Base-by-base conservation (phyloP, 2,113 vertebrate species). In the Mohoua ochrocephala region DNA sequence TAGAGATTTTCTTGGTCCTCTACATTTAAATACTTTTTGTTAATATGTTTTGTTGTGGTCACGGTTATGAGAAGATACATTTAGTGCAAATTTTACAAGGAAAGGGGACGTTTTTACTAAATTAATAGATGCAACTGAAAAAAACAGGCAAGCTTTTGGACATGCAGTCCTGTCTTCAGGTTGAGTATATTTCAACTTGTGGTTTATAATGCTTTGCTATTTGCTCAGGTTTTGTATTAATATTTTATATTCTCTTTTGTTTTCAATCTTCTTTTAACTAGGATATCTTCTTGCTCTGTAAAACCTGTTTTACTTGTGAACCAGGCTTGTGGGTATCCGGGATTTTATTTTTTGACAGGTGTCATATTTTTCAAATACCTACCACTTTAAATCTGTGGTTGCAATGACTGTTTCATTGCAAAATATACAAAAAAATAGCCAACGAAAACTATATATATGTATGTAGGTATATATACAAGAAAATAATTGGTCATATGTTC, bases 211-310 rank as follows among this genome's bases (percentile, higher is more conserved):
- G n/a, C 11, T 77, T 85, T 60, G 21, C 28, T 88, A 53, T 92
- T 80, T 93, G 76, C 30, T 88, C 33, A 67, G 7, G 3, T 54
- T 88, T 90, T 52, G 13, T 42, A 67, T 86, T 74, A 93, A 73
- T 73, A 61, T 92, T 96, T 92, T 65, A 76, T 91, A 45, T 73
- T 80, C 37, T 49, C 18, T 71, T 87, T 94, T 92, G 20, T 53
- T 92, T 91, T 92, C 33, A 80, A 41, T 94, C 33, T 87, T 45
- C 14, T 83, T 86, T 95, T 70, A 69, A 49, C 50, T 80, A 74
- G 39, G 16, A 39, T 42, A 68, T 19, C 2, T 80, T 91, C 35
- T 95, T 91, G 31, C 9, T 77, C 16, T 31, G 16, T 69, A 68
- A 52, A 61, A 76, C 64, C 60, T 75, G 19, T 47, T 93, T 88